Conservation (phyloP, 2,113 vertebrate genomes). For the Mellivora capensis region DNA sequence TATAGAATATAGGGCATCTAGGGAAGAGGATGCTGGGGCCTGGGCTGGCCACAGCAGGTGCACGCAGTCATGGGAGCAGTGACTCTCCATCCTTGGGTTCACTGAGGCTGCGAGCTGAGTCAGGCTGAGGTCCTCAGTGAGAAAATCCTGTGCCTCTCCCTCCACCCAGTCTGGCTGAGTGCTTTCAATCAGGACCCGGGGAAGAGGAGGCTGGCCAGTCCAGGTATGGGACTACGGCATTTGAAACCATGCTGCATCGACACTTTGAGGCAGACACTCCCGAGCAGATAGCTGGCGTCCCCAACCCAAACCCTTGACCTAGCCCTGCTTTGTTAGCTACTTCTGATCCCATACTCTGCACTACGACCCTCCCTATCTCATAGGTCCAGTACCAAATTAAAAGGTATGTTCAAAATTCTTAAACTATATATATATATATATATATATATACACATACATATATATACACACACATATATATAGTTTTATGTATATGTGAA, state of each 20-base stretch:
- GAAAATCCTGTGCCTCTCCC: conserved; percentile 75
- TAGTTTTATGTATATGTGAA: neutral
- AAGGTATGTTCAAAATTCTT: neutral
- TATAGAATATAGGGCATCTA: neutral
- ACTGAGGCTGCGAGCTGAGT: conserved; percentile 73
- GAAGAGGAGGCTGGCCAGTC: conserved; percentile 47
- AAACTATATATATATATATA: neutral
- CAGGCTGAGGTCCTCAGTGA: conserved; percentile 71
- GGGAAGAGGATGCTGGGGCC: conserved; percentile 42
- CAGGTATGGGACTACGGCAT: conserved; percentile 54
- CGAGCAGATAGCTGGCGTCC: neutral
- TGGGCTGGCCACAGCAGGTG: conserved; percentile 69
- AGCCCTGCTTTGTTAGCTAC: neutral
- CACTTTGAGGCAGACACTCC: conserved; percentile 54
- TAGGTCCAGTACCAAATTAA: neutral
- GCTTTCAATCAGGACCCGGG: conserved; percentile 75
- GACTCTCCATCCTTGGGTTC: conserved; percentile 77
- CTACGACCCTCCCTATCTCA: neutral
- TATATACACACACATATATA: accelerated
- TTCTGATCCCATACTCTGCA: neutral
- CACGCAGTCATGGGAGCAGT: conserved; percentile 79
- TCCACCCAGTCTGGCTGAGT: conserved; percentile 63
- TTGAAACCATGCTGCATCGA: conserved; percentile 60
- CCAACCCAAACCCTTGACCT: neutral
- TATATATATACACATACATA: no score